These are phyloP conservation scores for Oophaga sylvatica DNA, from an alignment of 2,797 vertebrate genomes.

Conservation along the genomic window DNA sequence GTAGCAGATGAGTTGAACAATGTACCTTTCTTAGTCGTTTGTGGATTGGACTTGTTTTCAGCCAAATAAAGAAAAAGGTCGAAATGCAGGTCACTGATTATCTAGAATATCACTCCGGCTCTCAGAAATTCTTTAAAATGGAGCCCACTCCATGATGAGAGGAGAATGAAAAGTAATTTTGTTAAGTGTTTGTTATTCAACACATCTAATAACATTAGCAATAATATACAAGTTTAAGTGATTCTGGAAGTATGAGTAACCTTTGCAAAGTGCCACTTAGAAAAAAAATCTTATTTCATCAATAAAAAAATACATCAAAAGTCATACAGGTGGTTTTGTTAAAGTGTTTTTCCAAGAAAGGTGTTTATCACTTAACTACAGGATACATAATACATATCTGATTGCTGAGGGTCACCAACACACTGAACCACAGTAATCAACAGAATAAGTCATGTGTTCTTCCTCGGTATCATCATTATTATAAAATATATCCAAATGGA, in stretches of 20 bases:
- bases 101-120: constrained; percentile 73
- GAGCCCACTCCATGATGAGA: constrained; percentile 68
- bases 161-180: constrained; percentile 77
- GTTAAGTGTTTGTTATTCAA: constrained; percentile 77
- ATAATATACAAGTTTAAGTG: neutral
- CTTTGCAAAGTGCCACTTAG: neutral
- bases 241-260: neutral
- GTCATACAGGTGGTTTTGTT: too few species aligned
- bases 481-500: too few species aligned
- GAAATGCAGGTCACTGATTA: constrained; percentile 75
- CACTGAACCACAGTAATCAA: too few species aligned
- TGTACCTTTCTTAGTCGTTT: constrained; percentile 66
- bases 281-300: too few species aligned
- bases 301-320: too few species aligned
- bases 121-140: constrained; percentile 72
- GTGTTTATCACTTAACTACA: too few species aligned
- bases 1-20: constrained; percentile 73
- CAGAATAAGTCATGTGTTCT: too few species aligned
- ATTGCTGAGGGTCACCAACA: too few species aligned
- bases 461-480: too few species aligned
- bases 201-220: constrained; percentile 64
- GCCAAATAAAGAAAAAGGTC: constrained; percentile 73
- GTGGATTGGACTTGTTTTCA: constrained; percentile 74
- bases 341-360: too few species aligned
- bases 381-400: too few species aligned